Percentiles rank a stretch among this genome's conserved stretches.
Evolutionary conservation across 2,888 invertebrate species (phyloP).

Genomic region (Lissocephala sabroskyi): DNA sequence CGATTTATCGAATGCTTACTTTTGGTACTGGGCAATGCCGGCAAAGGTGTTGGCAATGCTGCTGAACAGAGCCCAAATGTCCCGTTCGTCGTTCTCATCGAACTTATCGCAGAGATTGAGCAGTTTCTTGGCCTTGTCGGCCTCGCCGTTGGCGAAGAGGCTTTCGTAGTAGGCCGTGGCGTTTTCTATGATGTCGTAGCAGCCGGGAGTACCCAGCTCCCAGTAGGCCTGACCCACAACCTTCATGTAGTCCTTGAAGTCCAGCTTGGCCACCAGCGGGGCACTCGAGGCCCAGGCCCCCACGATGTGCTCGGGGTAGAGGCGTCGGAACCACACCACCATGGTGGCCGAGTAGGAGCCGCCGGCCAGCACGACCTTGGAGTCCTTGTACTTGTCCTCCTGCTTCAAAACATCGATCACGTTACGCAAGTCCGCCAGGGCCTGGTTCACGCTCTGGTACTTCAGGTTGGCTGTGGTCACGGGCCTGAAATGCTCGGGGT

Average conservation of each 20-base stretch:
- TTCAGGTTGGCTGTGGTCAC: slow-evolving; percentile 73
- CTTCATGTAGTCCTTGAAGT: slow-evolving; percentile 72
- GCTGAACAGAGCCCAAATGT: slow-evolving; percentile 52
- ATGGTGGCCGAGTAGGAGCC: slow-evolving; percentile 79
- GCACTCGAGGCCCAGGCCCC: slow-evolving; percentile 78
- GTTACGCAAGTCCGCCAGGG: slow-evolving; percentile 77
- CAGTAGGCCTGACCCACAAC: slow-evolving; percentile 45
- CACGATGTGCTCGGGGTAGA: slow-evolving; percentile 76
- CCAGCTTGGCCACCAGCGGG: slow-evolving; percentile 76
- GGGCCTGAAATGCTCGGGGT: slow-evolving; percentile 10
- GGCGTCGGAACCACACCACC: slow-evolving; percentile 77
- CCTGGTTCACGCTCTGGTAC: slow-evolving; percentile 77
- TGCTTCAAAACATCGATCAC: slow-evolving; percentile 73
- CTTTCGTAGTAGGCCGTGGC: slow-evolving; percentile 38
- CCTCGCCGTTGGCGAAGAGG: slow-evolving; percentile 29
- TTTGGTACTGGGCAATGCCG: slow-evolving; percentile 51
- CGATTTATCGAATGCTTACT: slow-evolving; percentile 21
- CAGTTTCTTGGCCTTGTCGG: slow-evolving; percentile 27
- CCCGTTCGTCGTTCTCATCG: slow-evolving; percentile 28
- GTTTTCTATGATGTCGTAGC: slow-evolving; percentile 49
- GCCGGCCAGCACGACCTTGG: slow-evolving; percentile 74
- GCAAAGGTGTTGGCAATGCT: slow-evolving; percentile 51
- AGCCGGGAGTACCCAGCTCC: slow-evolving; percentile 40
- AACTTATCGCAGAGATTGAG: slow-evolving; percentile 51
- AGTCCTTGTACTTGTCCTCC: slow-evolving; percentile 51